Percentiles rank a stretch among this genome's conserved stretches.
phyloP scores from a whole-genome alignment of 2,797 vertebrate genomes.

The Diceros bicornis region DNA sequence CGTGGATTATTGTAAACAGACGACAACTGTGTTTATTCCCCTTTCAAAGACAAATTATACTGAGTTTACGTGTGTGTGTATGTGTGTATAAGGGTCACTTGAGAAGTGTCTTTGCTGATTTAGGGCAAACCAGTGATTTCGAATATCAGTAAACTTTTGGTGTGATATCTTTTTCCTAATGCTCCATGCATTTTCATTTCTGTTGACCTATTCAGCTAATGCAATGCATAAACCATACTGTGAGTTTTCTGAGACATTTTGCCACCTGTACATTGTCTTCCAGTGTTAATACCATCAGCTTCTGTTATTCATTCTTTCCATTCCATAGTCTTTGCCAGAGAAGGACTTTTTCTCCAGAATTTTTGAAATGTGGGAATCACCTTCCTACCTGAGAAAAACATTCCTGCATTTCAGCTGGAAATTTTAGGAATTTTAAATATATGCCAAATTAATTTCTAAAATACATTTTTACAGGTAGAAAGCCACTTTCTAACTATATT shows the following conservation, averaged over 20 bases:
- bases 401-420: constrained; percentile 21
- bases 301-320: not conserved
- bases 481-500: not conserved
- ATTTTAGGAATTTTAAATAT: constrained; percentile 43
- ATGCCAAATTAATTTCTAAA: constrained; percentile 55
- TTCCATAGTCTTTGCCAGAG: not conserved
- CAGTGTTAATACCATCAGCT: not conserved
- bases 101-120: constrained; percentile 10
- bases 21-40: not conserved
- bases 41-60: constrained; percentile 47
- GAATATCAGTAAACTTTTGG: not conserved
- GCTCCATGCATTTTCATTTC: not conserved
- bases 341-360: constrained; percentile 29
- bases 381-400: not conserved
- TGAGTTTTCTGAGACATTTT: not conserved
- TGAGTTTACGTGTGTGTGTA: not conserved
- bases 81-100: too few relatives aligned
- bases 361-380: not conserved
- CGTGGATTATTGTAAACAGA: not conserved
- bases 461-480: not conserved
- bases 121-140: not conserved
- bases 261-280: not conserved
- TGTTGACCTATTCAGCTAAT: not conserved
- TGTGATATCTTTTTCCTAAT: not conserved
- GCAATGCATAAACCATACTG: accelerated